Percentiles rank a stretch among this genome's conserved stretches.
These are phyloP conservation scores for Chloroceryle inda DNA, from an alignment of 2,797 vertebrate genomes.

Conservation along the genomic window DNA sequence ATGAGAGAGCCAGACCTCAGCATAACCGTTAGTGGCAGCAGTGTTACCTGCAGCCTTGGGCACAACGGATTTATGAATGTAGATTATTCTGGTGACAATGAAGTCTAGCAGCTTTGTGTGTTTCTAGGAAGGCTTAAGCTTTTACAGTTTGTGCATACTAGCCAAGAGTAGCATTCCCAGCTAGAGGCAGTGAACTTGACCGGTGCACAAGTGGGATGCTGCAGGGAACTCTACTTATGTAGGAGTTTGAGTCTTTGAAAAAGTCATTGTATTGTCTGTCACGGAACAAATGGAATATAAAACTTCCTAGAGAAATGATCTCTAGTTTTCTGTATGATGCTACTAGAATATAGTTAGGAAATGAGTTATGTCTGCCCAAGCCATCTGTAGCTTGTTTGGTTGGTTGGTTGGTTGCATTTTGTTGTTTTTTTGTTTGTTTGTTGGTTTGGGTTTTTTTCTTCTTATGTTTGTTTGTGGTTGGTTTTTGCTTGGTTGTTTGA, in stretches of 20 bases:
- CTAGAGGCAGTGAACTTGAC: neutral
- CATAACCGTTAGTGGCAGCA: no score
- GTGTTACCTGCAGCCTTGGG: neutral
- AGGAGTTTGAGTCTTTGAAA: neutral
- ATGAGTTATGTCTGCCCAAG: neutral
- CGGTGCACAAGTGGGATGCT: neutral
- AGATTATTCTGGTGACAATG: neutral
- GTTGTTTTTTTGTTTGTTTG: no score
- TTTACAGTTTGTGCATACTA: no score
- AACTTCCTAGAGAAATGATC: neutral
- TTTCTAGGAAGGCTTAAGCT: neutral
- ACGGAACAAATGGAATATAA: neutral
- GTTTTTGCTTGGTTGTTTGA: neutral
- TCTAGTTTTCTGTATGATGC: neutral
- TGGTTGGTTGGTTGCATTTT: no score
- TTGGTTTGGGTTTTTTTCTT: no score
- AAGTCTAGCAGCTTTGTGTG: neutral
- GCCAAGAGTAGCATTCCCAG: neutral
- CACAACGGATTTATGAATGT: fast-evolving
- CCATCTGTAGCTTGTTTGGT: neutral
- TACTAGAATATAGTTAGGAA: neutral
- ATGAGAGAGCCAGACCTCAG: neutral
- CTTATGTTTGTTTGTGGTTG: neutral
- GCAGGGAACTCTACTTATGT: neutral
- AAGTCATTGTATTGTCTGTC: neutral